These are phyloP conservation scores for Tubiluchus corallicola DNA, from an alignment of 2,888 invertebrate species.

Conservation along the genomic window DNA sequence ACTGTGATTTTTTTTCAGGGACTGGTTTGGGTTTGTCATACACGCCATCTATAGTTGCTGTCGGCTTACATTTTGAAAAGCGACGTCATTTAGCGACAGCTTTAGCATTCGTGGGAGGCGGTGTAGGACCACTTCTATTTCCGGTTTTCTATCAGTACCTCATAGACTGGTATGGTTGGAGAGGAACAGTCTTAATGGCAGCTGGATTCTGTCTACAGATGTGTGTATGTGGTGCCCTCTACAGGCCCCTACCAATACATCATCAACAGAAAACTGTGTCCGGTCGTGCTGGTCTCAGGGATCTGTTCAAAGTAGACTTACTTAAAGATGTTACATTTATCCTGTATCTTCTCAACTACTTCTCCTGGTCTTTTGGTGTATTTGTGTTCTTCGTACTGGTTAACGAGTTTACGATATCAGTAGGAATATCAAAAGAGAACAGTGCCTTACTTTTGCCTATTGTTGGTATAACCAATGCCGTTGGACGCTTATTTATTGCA, in stretches of 20 bases:
- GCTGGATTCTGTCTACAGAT: slow-evolving; percentile 15
- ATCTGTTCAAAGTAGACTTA: not conserved
- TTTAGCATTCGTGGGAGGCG: slow-evolving; percentile 15
- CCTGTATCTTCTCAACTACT: slow-evolving; percentile 14
- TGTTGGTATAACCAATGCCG: slow-evolving; percentile 6
- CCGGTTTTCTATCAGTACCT: slow-evolving; percentile 14
- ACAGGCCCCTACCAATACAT: not conserved
- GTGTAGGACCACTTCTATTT: slow-evolving; percentile 16
- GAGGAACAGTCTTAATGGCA: slow-evolving; percentile 15
- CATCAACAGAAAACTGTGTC: too few species aligned
- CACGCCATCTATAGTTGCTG: slow-evolving; percentile 16
- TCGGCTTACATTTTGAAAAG: slow-evolving; percentile 16
- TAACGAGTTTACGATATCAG: slow-evolving; percentile 15
- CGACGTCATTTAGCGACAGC: slow-evolving; percentile 16
- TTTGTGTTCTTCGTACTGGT: slow-evolving; percentile 16
- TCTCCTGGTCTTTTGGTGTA: slow-evolving; percentile 14
- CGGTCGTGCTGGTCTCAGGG: not conserved
- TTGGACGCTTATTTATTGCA: slow-evolving; percentile 7
- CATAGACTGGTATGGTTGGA: slow-evolving; percentile 16
- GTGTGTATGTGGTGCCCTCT: not conserved
- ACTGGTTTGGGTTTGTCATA: slow-evolving; percentile 16
- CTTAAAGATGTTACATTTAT: slow-evolving; percentile 11
- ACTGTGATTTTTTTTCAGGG: not conserved
- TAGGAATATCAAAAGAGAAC: slow-evolving; percentile 2
- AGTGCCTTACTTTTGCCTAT: slow-evolving; percentile 9